phyloP scores from a whole-genome alignment of 2,113 vertebrate species.

The Tautogolabrus adspersus region DNA sequence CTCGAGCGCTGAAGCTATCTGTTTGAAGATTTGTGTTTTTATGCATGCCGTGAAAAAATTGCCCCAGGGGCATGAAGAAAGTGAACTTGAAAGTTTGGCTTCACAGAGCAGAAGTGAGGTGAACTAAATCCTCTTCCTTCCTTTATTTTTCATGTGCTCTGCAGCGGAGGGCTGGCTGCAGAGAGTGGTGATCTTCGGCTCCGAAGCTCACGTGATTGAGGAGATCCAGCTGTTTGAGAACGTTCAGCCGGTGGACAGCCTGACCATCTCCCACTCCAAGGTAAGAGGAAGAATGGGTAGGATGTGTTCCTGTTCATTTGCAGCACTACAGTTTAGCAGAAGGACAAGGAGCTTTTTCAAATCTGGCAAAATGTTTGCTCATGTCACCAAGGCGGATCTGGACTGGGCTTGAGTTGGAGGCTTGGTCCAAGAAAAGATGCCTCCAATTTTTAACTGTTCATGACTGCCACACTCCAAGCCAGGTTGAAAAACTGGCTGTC shows the following conservation, averaged over 20 bases:
- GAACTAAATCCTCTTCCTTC: constrained; percentile 14
- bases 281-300: constrained; percentile 69
- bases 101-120: not conserved
- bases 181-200: constrained; percentile 89
- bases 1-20: not conserved
- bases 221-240: constrained; percentile 95
- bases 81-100: constrained; percentile 11
- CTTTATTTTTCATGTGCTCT: constrained; percentile 4
- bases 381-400: not conserved
- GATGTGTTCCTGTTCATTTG: too few species aligned
- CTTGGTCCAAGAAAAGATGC: not conserved
- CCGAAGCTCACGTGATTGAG: constrained; percentile 90
- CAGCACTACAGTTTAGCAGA: not conserved
- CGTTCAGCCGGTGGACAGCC: constrained; percentile 89
- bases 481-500: not conserved
- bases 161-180: constrained; percentile 93
- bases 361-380: not conserved
- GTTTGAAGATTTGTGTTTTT: constrained; percentile 35
- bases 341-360: not conserved
- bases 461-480: too few species aligned
- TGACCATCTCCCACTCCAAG: constrained; percentile 90
- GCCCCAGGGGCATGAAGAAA: not conserved
- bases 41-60: constrained; percentile 21
- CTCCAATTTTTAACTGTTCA: too few species aligned
- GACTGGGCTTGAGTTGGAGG: too few species aligned